Evolutionary conservation across 2,113 vertebrate species (phyloP).

Genomic region (Oenanthe oenanthe): DNA sequence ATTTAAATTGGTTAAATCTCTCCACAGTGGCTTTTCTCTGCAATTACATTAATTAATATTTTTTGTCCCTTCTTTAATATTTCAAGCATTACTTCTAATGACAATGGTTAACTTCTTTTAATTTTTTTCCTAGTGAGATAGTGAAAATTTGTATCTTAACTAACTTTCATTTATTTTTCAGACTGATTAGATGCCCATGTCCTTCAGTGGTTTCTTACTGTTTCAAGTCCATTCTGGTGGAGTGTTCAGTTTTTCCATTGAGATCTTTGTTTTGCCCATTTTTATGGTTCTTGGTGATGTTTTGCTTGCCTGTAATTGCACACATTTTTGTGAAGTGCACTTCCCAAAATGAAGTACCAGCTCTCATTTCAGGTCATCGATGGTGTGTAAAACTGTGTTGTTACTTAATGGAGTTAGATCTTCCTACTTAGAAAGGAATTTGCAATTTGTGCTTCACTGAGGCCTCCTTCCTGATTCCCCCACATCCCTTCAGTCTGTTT

Average conservation of each 20-base stretch:
- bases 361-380: background rate
- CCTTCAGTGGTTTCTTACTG: background rate
- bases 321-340: background rate
- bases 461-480: background rate
- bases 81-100: background rate
- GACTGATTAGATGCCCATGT: fast-evolving
- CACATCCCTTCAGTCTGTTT: background rate
- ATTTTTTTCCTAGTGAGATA: background rate
- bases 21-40: background rate
- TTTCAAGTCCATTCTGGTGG: background rate
- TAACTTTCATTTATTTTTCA: background rate
- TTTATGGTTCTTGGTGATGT: background rate
- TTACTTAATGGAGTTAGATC: background rate
- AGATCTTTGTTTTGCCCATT: background rate
- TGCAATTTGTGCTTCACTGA: background rate
- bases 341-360: background rate
- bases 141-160: background rate
- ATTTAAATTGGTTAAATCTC: background rate
- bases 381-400: background rate
- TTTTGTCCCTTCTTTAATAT: background rate
- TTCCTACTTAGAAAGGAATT: background rate
- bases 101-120: background rate
- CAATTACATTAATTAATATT: background rate
- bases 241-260: background rate
- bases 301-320: background rate